A percentile compares a stretch with the other conserved stretches of the same genome.
Evolutionary conservation across 2,888 invertebrate genomes (phyloP).

Genomic region (Actias luna): DNA sequence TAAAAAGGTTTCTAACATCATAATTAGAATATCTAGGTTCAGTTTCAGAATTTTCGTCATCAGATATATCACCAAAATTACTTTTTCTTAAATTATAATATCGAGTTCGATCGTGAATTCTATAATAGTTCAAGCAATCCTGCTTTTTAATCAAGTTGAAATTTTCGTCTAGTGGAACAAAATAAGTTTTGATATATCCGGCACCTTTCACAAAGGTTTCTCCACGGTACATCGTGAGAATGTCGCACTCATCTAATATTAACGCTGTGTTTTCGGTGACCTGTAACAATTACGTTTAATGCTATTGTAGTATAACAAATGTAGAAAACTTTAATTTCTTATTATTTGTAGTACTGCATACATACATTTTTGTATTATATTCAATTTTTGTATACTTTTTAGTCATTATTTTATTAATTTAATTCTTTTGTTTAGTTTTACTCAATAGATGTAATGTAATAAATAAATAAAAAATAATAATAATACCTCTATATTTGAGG

Average conservation of each 20-base stretch:
- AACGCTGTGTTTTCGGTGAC: conserved; percentile 87
- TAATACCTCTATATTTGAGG: too few relatives aligned
- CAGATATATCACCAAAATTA: conserved; percentile 36
- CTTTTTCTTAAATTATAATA: conserved; percentile 48
- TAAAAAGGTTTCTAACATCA: conserved; percentile 39
- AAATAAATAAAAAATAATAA: too few relatives aligned
- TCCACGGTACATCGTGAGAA: conserved; percentile 86
- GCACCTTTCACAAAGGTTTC: conserved; percentile 88
- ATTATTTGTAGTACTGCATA: too few relatives aligned
- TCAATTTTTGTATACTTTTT: too few relatives aligned
- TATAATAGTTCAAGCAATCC: conserved; percentile 52
- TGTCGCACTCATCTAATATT: conserved; percentile 85
- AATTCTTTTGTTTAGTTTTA: too few relatives aligned
- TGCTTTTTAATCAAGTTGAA: conserved; percentile 75
- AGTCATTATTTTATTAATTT: too few relatives aligned
- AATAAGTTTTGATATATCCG: conserved; percentile 86
- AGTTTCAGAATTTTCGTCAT: conserved; percentile 29
- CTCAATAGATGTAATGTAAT: too few relatives aligned
- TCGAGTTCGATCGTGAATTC: conserved; percentile 45
- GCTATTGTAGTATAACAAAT: not conserved
- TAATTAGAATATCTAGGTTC: conserved; percentile 38
- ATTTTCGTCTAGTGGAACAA: conserved; percentile 84
- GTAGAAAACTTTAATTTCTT: too few relatives aligned
- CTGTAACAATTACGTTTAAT: conserved; percentile 44
- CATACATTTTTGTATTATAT: too few relatives aligned